These are phyloP conservation scores for Nomada hirtipes DNA, from an alignment of 2,888 invertebrate genomes.

Conservation along the genomic window DNA sequence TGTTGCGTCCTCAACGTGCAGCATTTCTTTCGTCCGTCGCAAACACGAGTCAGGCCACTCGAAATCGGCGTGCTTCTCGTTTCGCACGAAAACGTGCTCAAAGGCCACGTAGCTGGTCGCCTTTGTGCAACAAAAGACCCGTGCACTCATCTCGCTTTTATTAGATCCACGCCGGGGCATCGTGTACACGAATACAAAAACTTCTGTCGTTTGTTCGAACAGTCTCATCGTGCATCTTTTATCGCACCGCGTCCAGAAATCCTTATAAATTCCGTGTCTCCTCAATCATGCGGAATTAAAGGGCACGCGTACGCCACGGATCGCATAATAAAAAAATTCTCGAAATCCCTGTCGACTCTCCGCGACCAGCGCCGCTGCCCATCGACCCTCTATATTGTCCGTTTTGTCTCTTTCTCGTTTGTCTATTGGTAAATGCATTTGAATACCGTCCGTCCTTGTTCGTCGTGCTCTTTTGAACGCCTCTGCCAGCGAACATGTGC, in stretches of 20 bases:
- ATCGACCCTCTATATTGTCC: constrained; percentile 28
- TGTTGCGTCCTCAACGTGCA: constrained; percentile 13
- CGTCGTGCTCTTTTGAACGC: constrained; percentile 13
- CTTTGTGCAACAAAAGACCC: constrained; percentile 62
- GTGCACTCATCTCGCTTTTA: constrained; percentile 60
- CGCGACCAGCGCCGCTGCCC: constrained; percentile 16
- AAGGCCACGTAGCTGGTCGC: constrained; percentile 44
- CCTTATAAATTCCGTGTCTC: constrained; percentile 62
- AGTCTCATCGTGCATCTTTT: not conserved
- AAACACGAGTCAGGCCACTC: constrained; percentile 48
- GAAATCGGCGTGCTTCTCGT: constrained; percentile 19
- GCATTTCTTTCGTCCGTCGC: constrained; percentile 41
- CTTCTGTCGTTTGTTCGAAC: constrained; percentile 34
- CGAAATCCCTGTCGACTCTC: constrained; percentile 54
- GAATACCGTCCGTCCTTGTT: constrained; percentile 3
- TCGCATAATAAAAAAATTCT: constrained; percentile 73
- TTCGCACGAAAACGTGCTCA: constrained; percentile 32
- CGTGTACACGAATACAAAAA: constrained; percentile 54
- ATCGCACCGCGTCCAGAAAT: constrained; percentile 51
- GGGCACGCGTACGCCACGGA: constrained; percentile 66
- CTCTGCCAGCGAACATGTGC: constrained; percentile 52
- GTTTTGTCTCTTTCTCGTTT: constrained; percentile 11
- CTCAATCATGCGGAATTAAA: constrained; percentile 70
- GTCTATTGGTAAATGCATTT: not conserved
- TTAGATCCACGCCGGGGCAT: constrained; percentile 53